Base-by-base conservation (phyloP, 2,888 invertebrate genomes). In the Ptilodon capucinus region DNA sequence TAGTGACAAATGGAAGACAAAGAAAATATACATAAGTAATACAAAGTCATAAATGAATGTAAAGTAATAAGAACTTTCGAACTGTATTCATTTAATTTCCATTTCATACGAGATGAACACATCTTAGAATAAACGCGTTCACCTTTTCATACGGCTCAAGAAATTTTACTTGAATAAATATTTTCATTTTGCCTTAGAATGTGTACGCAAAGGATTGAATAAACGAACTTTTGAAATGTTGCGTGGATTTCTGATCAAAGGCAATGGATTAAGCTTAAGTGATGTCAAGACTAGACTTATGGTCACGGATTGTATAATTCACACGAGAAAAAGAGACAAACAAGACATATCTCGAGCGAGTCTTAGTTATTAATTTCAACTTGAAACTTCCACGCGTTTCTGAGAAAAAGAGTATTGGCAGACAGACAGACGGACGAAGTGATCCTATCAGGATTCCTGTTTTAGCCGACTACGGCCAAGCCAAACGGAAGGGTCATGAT, bases 121-220 rank as follows among this genome's bases (percentile, higher is more conserved):
- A 28, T n/a, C 23, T 25, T 28, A 2, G 64, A 70, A 74, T 76
- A 74, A 68, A 74, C 71, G 67, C 67, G 63, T 67, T 69, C 70
- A 41, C 40, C 68, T 60, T 78, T 75, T 78, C 68, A 74, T 67
- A 71, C 60, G 58, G 54, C 57, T 51, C 53, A 57, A 70, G 64
- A 71, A 65, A 65, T 63, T 64, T 68, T 64, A 60, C 54, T 54
- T 62, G 61, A 52, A 57, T 44, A 54, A 64, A 76, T 72, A 65
- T 69, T 74, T 71, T 64, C 62, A 55, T 64, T 66, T 67, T 58
- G 44, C 42, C 39, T 57, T 51, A 51, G 58, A 53, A 54, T 54
- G 46, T 52, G 41, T 54, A 48, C 55, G 46, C 43, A 7, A 48
- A 40, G 40, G 40, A 42, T 51, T 48, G 41, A 48, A 50, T 52